Base-by-base conservation (phyloP, 1,140 invertebrate genomes). In the Anagrus nilaparvatae region DNA sequence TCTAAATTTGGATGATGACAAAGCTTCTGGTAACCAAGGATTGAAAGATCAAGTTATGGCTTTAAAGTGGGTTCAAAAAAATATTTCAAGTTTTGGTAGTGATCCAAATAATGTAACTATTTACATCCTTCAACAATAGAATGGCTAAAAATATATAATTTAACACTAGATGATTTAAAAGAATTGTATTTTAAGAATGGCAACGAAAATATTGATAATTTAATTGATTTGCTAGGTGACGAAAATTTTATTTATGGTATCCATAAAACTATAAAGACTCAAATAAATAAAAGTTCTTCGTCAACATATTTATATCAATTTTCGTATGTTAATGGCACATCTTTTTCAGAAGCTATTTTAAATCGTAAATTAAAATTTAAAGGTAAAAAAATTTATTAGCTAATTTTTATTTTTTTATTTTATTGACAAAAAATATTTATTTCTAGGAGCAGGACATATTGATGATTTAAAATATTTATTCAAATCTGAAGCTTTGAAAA, bases 11-110 rank as follows among this genome's bases (percentile, higher is more conserved):
- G 55, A 47, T 10, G 60, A 55, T 29, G 28, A 51, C 32, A 34
- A 40, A 4, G 44, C 54, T 0, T 56, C 61, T 3, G 66, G 66
- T 5, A 69, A 69, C 49, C 60, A 60, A 10, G 64, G 55, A 1
- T 2, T 67, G 2, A 66, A 65, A 46, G 65, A 69, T 40, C 43
- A 59, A 16, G 45, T 69, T 6, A 50, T 55, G 43, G 73, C 73
- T 3, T 49, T 78, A 12, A 56, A 61, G 35, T 79, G 76, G 76
- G 53, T 78, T 2, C 59, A 71, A 39, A 44, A 56, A 7, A 74
- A 77, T 43, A 73, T 77, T 4, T 41, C 30, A 1, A 38, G 36
- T 18, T 78, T 78, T 53, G 65, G 67, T 3, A 75, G 75, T 3
- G 70, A 80, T 51, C 55, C 69, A n/a, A 29, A 42, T 9, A 47